phyloP scores from a whole-genome alignment of 2,797 vertebrate genomes.

The Geotrypetes seraphini region DNA sequence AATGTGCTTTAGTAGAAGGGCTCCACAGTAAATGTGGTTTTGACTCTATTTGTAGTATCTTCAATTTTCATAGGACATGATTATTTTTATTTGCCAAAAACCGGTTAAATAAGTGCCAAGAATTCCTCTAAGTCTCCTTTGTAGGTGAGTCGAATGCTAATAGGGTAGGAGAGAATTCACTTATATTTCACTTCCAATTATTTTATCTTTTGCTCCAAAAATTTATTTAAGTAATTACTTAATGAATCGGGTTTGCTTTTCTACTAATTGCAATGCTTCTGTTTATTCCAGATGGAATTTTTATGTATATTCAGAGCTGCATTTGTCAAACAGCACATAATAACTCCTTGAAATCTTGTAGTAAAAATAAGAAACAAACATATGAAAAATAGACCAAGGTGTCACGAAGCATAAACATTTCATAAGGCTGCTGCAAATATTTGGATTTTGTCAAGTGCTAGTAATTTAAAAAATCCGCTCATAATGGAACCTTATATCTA shows the following conservation, averaged over 20 bases:
- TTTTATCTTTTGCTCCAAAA: conserved; percentile 7
- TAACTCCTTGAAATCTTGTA: conserved; percentile 1
- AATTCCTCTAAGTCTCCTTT: too few relatives aligned
- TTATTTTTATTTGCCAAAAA: too few relatives aligned
- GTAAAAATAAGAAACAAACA: conserved; percentile 1
- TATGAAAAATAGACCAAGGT: neutral
- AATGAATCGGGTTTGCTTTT: neutral
- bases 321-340: neutral
- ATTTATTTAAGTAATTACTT: neutral
- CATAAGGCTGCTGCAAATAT: neutral
- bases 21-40: too few relatives aligned
- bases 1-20: too few relatives aligned
- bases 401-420: neutral
- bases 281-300: neutral
- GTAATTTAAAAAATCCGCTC: neutral
- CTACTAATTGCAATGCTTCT: conserved; percentile 10
- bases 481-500: neutral
- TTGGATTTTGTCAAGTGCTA: neutral
- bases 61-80: too few relatives aligned
- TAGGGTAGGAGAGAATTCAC: too few relatives aligned
- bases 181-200: too few relatives aligned
- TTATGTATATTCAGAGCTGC: neutral
- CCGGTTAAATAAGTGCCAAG: too few relatives aligned
- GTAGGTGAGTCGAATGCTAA: too few relatives aligned
- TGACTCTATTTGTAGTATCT: too few relatives aligned